A percentile compares a stretch with the other conserved stretches of the same genome.
Evolutionary conservation across 2,113 vertebrate genomes (phyloP).

Genomic region (Cacatua alba): DNA sequence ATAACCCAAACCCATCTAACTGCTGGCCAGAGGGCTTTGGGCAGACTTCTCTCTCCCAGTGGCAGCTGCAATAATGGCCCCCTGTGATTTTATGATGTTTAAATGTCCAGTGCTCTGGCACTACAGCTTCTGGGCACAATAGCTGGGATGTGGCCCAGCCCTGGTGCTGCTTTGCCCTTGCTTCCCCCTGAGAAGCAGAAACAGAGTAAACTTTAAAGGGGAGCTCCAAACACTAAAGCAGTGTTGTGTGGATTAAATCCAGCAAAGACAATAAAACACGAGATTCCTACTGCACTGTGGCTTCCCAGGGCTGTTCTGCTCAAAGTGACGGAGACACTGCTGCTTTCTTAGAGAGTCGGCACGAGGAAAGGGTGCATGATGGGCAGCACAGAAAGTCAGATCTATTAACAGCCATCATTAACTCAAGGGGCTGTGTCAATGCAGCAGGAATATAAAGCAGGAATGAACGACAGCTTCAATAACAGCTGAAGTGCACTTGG

Average conservation of each 20-base stretch:
- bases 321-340: not conserved
- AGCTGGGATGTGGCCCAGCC: fast-evolving
- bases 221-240: not conserved
- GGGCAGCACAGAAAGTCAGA: not conserved
- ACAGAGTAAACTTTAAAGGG: not conserved
- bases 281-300: not conserved
- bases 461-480: not conserved
- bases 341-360: fast-evolving
- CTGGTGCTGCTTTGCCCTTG: not conserved
- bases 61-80: not conserved
- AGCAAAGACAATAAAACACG: not conserved
- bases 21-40: not conserved
- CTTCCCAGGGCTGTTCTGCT: not conserved
- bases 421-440: not conserved
- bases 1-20: not conserved
- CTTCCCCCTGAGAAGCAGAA: not conserved
- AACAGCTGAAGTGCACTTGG: not conserved
- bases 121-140: not conserved
- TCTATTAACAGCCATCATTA: not conserved
- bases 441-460: not conserved
- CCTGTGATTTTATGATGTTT: not conserved
- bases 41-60: not conserved
- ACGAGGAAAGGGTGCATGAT: not conserved
- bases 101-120: not conserved
- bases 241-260: not conserved